Percentiles rank a stretch among this genome's conserved stretches.
Evolutionary conservation across 2,113 vertebrate species (phyloP).

Genomic region (Stictonetta naevosa): DNA sequence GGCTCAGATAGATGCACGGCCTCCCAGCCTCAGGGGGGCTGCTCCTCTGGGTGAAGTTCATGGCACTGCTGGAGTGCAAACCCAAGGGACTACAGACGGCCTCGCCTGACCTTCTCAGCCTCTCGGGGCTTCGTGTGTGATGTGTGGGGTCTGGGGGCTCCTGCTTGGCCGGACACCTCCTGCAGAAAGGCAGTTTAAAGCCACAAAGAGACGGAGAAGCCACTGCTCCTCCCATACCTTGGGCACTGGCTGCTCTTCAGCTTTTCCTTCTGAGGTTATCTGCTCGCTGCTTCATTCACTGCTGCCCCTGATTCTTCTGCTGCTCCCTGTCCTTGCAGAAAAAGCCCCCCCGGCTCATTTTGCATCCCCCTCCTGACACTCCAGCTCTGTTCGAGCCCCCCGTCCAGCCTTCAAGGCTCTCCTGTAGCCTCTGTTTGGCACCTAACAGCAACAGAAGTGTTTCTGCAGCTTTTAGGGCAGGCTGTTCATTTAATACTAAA

Average conservation of each 20-base stretch:
- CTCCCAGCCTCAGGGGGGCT: background rate
- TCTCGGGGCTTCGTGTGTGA: background rate
- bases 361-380: background rate
- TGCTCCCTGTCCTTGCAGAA: background rate
- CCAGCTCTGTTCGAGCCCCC: background rate
- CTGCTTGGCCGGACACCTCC: background rate
- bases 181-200: background rate
- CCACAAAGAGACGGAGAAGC: background rate
- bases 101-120: background rate
- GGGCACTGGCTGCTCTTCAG: background rate
- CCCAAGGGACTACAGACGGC: background rate
- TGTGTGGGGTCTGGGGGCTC: background rate
- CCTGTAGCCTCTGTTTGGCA: background rate
- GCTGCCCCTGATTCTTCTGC: background rate
- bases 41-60: background rate
- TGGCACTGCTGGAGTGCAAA: background rate
- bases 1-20: background rate
- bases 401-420: background rate
- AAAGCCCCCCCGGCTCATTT: background rate
- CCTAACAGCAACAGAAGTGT: fast-evolving
- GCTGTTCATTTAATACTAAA: background rate
- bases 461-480: background rate
- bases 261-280: background rate
- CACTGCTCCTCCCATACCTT: background rate
- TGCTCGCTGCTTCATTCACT: background rate